Conservation (phyloP, 2,113 vertebrate species). For the Euleptes europaea region DNA sequence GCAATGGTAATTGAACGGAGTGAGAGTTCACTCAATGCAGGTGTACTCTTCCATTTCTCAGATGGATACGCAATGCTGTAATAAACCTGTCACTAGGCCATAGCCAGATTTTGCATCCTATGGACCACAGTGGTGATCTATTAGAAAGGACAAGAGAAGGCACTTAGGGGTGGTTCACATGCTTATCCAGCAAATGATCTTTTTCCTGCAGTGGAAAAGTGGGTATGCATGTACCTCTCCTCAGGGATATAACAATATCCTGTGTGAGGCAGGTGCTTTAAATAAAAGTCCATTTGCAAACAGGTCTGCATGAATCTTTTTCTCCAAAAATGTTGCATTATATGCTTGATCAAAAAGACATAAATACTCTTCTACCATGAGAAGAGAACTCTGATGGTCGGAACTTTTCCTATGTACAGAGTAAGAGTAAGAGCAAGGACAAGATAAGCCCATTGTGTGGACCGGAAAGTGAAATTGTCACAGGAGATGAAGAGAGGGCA, state of each 20-base stretch:
- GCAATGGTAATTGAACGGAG: neutral
- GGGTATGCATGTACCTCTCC: neutral
- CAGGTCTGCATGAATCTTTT: neutral
- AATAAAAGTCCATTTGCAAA: neutral
- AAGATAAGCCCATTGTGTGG: no score
- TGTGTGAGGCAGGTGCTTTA: neutral
- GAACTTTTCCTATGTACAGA: no score
- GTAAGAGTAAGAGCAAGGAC: no score
- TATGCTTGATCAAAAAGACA: neutral
- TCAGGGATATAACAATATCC: neutral
- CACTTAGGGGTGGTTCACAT: neutral
- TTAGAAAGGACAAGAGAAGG: neutral
- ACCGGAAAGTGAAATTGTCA: no score
- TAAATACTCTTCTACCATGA: neutral
- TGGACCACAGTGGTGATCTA: neutral
- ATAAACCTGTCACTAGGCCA: neutral
- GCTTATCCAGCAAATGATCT: neutral
- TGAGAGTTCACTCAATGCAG: neutral
- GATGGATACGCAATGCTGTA: no score
- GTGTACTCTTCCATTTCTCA: neutral
- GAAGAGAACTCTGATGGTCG: no score
- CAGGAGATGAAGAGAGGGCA: no score
- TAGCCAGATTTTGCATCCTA: neutral
- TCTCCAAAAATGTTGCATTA: neutral
- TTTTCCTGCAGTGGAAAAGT: neutral